Conservation (phyloP, 2,797 vertebrate genomes). For the Betta splendens region DNA sequence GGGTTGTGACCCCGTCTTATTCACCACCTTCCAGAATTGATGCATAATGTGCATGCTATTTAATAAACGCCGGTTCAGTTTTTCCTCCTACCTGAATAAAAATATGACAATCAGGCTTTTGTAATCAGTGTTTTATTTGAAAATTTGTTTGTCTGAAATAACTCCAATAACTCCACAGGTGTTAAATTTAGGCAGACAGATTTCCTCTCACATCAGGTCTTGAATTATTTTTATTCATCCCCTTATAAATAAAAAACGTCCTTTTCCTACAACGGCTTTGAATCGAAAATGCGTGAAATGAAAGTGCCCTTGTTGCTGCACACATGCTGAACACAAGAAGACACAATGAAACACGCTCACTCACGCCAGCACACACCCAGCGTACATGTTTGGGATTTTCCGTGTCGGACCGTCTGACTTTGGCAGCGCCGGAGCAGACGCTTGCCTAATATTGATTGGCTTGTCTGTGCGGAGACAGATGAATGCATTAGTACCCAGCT, state of each 20-base stretch:
- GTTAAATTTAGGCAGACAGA: constrained; percentile 9
- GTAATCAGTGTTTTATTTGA: constrained; percentile 11
- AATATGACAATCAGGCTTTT: not conserved
- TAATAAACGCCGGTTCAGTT: not conserved
- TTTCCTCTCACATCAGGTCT: not conserved
- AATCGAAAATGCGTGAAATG: constrained; percentile 19
- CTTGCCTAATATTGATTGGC: constrained; percentile 82
- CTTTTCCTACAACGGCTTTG: not conserved
- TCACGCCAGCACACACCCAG: constrained; percentile 7
- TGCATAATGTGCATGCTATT: not conserved
- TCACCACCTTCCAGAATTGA: constrained; percentile 40
- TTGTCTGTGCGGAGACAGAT: constrained; percentile 85
- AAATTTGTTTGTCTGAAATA: constrained; percentile 1
- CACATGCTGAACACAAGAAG: constrained; percentile 9
- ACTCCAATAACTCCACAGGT: constrained; percentile 5
- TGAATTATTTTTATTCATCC: no score
- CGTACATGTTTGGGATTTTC: constrained; percentile 60
- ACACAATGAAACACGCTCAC: constrained; percentile 19
- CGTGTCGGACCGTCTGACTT: constrained; percentile 58
- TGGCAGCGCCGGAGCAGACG: constrained; percentile 72
- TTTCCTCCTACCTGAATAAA: constrained; percentile 49
- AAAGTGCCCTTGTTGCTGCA: constrained; percentile 34
- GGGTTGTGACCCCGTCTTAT: constrained; percentile 77
- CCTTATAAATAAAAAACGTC: not conserved
- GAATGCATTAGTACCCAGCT: constrained; percentile 84